These are phyloP conservation scores for Enteromius unitaeniatus DNA, from an alignment of 2,797 vertebrate genomes.

Conservation along the genomic window DNA sequence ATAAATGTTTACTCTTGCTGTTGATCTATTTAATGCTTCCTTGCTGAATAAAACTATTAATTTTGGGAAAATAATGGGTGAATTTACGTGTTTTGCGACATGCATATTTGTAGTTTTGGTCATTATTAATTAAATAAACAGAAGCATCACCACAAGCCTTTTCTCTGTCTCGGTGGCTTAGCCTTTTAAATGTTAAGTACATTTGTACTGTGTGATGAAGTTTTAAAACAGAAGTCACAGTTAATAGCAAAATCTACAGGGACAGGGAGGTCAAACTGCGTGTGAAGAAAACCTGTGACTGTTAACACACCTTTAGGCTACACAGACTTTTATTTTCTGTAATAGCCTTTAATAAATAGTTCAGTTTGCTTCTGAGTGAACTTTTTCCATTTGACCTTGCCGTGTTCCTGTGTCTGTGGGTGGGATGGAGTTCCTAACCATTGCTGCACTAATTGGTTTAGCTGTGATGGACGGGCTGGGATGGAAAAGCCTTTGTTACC, in stretches of 20 bases:
- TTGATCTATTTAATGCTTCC: not conserved
- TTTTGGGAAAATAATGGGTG: not conserved
- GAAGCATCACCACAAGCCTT: not conserved
- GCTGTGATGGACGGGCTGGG: constrained; percentile 76
- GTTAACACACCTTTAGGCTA: not conserved
- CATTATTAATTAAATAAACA: not conserved
- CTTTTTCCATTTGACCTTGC: constrained; percentile 49
- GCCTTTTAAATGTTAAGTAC: not conserved
- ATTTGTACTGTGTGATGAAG: not conserved
- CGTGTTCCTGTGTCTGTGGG: constrained; percentile 21
- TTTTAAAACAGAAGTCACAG: not conserved
- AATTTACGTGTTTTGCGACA: not conserved
- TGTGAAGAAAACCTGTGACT: not conserved
- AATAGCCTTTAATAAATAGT: constrained; percentile 40
- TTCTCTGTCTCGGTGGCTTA: not conserved
- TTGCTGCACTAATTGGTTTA: constrained; percentile 69
- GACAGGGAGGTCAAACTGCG: not conserved
- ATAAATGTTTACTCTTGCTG: not conserved
- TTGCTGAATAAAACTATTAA: not conserved
- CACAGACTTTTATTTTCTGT: constrained; percentile 29
- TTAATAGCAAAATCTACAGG: not conserved
- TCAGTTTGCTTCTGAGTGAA: constrained; percentile 6
- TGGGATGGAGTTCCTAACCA: constrained; percentile 43
- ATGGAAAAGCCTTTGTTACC: constrained; percentile 67
- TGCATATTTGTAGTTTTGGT: not conserved